These are phyloP conservation scores for Mimas tiliae DNA, from an alignment of 2,888 invertebrate species.

Conservation along the genomic window DNA sequence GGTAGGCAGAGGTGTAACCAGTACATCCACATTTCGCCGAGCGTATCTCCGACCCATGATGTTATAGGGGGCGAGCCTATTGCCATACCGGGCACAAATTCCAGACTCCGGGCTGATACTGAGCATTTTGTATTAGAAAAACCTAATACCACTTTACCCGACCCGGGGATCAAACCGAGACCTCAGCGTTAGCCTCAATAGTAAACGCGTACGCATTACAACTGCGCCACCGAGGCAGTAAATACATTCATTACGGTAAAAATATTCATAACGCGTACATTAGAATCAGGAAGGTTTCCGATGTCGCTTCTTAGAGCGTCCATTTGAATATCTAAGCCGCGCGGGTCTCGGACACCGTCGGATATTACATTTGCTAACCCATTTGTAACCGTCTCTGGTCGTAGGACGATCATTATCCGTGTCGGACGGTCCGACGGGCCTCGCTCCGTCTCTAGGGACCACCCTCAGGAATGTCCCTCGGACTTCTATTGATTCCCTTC, in stretches of 20 bases:
- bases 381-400: constrained; percentile 81
- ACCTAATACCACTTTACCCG: too few relatives aligned
- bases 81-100: too few relatives aligned
- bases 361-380: constrained; percentile 83
- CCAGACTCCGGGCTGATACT: too few relatives aligned
- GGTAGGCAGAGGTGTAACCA: too few relatives aligned
- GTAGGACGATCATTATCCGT: constrained; percentile 79
- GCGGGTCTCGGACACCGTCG: constrained; percentile 68
- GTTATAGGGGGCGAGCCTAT: too few relatives aligned
- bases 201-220: too few relatives aligned
- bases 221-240: too few relatives aligned
- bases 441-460: constrained; percentile 61
- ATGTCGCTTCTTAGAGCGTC: constrained; percentile 55
- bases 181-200: too few relatives aligned
- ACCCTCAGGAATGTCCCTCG: constrained; percentile 68
- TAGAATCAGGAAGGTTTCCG: constrained; percentile 60
- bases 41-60: too few relatives aligned
- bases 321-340: constrained; percentile 71
- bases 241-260: not conserved
- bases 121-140: too few relatives aligned
- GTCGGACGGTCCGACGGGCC: constrained; percentile 62
- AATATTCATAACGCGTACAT: constrained; percentile 45
- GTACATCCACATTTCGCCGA: too few relatives aligned
- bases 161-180: too few relatives aligned
- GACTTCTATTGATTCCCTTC: constrained; percentile 73